Evolutionary conservation across 2,797 vertebrate species (phyloP).

Genomic region (Tiaroga cobitis): DNA sequence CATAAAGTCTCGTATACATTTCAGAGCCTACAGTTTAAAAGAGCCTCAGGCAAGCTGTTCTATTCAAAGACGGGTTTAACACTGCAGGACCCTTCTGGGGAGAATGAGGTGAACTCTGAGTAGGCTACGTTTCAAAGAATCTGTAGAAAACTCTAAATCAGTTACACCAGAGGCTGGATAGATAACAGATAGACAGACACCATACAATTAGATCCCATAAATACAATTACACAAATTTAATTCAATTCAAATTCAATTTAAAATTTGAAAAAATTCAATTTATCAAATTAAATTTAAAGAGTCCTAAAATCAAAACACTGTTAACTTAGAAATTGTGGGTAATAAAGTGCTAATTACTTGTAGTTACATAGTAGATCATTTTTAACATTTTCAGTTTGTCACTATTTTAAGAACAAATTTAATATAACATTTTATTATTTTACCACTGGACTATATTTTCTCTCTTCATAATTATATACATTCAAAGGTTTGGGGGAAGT

Average conservation of each 20-base stretch:
- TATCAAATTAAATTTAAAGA: too few relatives aligned
- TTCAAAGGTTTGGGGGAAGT: background rate
- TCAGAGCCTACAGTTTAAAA: constrained; percentile 19
- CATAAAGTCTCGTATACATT: constrained; percentile 3
- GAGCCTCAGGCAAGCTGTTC: constrained; percentile 29
- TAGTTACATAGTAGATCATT: background rate
- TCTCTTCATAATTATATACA: background rate
- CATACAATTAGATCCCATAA: background rate
- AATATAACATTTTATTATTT: background rate
- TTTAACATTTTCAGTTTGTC: background rate
- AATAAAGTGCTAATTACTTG: constrained; percentile 3
- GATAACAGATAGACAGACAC: constrained; percentile 22
- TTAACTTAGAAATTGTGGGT: background rate
- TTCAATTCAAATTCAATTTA: too few relatives aligned
- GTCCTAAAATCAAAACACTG: background rate
- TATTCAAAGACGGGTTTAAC: constrained; percentile 31
- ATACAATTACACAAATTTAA: constrained; percentile 33
- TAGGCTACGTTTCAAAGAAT: constrained; percentile 34
- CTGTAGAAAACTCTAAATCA: constrained; percentile 18
- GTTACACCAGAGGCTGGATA: constrained; percentile 4
- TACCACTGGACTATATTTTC: background rate
- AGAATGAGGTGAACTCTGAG: constrained; percentile 33
- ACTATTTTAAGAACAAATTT: background rate
- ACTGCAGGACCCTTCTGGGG: constrained; percentile 24
- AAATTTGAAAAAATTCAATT: too few relatives aligned